These are phyloP conservation scores for Phoeniculus purpureus DNA, from an alignment of 2,797 vertebrate species.

Conservation along the genomic window DNA sequence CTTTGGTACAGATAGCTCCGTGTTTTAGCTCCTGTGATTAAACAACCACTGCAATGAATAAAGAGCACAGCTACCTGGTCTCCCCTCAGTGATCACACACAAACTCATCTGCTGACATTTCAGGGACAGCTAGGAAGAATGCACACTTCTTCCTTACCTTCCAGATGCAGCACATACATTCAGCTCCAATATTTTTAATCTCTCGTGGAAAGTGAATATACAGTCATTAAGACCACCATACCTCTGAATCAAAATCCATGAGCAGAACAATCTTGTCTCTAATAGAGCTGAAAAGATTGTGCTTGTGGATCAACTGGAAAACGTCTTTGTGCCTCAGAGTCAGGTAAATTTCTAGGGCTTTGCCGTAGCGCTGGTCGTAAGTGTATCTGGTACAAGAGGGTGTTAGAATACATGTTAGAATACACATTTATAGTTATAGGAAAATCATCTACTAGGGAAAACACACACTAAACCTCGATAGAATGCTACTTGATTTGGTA, in stretches of 20 bases:
- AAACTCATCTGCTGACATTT: background rate
- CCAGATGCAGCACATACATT: background rate
- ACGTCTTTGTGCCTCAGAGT: slow-evolving; percentile 95
- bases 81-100: background rate
- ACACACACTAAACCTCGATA: background rate
- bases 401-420: background rate
- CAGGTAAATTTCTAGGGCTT: slow-evolving; percentile 95
- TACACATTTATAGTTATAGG: background rate
- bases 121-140: background rate
- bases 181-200: background rate
- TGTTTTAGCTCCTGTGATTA: background rate
- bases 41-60: background rate
- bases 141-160: background rate
- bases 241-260: slow-evolving; percentile 99
- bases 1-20: background rate
- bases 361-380: slow-evolving; percentile 96
- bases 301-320: slow-evolving; percentile 97
- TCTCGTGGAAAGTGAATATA: background rate
- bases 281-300: slow-evolving; percentile 97
- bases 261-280: slow-evolving; percentile 97
- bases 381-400: slow-evolving; percentile 85
- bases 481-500: background rate
- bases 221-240: slow-evolving; percentile 65
- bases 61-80: background rate
- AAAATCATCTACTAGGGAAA: background rate